A percentile compares a stretch with the other conserved stretches of the same genome.
phyloP scores from a whole-genome alignment of 1,140 invertebrate species.

The Euschistus heros region DNA sequence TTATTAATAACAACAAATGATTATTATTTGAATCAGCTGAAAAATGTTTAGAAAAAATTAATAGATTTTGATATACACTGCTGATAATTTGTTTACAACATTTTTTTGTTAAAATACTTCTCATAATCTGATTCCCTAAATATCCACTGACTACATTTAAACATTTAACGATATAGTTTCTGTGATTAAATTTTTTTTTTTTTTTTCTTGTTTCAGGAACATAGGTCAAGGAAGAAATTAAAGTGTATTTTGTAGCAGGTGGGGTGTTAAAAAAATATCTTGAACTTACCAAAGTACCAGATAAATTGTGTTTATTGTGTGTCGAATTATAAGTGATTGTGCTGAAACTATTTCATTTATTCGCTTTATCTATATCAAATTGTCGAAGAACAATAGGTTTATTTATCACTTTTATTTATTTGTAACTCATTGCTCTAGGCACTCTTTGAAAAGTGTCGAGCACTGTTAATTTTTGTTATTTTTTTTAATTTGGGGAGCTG shows the following conservation, averaged over 20 bases:
- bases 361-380: not conserved
- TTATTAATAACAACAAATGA: too few relatives aligned
- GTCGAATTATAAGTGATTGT: not conserved
- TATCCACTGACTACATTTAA: not conserved
- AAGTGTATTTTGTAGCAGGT: not conserved
- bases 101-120: not conserved
- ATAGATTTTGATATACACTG: not conserved
- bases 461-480: not conserved
- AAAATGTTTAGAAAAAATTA: too few relatives aligned
- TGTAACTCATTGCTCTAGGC: not conserved
- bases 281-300: constrained; percentile 11
- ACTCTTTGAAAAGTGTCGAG: not conserved
- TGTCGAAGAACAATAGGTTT: not conserved
- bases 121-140: not conserved
- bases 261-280: not conserved
- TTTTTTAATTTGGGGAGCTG: not conserved
- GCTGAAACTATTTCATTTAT: not conserved
- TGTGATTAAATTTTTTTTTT: not conserved
- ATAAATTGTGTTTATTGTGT: not conserved
- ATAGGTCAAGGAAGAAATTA: not conserved
- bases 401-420: not conserved
- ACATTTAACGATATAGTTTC: not conserved
- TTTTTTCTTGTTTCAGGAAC: not conserved
- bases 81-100: not conserved
- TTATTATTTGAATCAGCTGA: too few relatives aligned